Conservation (phyloP, 2,113 vertebrate species). For the Neopipo cinnamomea region DNA sequence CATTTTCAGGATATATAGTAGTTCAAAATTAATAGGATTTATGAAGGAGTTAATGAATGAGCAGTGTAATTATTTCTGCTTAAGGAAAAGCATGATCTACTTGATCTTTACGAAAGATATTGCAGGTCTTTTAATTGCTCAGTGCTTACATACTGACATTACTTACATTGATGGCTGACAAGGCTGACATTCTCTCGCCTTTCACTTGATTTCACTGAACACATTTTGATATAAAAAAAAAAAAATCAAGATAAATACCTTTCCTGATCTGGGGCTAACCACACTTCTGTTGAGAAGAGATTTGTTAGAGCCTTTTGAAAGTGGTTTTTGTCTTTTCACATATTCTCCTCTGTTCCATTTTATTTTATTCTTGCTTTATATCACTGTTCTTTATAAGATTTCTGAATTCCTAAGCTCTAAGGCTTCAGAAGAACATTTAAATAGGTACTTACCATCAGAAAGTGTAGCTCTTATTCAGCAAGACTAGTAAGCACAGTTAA, state of each 20-base stretch:
- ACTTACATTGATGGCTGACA: not conserved
- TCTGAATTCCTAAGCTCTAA: not conserved
- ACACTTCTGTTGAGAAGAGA: not conserved
- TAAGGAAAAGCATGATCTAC: conserved; percentile 43
- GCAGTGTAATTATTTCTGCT: conserved; percentile 55
- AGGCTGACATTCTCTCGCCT: conserved; percentile 26
- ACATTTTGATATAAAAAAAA: not conserved
- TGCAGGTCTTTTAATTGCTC: conserved; percentile 35
- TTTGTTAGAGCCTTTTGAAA: not conserved
- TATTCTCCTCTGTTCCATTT: not conserved
- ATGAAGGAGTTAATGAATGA: conserved; percentile 55
- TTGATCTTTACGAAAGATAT: conserved; percentile 51
- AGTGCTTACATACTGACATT: not conserved
- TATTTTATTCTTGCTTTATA: not conserved
- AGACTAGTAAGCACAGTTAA: not conserved
- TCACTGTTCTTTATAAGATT: not conserved
- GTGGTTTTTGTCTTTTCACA: not conserved
- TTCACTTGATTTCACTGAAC: conserved; percentile 1
- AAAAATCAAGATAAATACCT: not conserved
- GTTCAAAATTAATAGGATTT: conserved; percentile 59
- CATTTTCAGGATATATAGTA: conserved; percentile 31
- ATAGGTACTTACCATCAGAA: not conserved
- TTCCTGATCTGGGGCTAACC: not conserved
- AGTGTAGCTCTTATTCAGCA: not conserved
- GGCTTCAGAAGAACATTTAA: not conserved